A percentile compares a stretch with the other conserved stretches of the same genome.
phyloP scores from a whole-genome alignment of 2,113 vertebrate species.

The Etheostoma spectabile region DNA sequence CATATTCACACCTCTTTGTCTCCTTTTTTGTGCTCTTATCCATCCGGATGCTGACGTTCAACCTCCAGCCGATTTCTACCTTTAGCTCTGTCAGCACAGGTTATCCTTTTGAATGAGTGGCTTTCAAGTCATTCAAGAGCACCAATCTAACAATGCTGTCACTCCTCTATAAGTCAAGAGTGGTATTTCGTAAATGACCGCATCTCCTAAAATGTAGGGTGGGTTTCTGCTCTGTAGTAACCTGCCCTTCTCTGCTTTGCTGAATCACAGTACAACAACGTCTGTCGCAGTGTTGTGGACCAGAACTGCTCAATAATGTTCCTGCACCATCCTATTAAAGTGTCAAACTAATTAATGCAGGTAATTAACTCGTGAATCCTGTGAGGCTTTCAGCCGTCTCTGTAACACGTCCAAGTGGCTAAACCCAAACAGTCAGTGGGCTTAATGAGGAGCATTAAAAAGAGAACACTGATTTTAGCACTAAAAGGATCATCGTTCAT shows the following conservation, averaged over 20 bases:
- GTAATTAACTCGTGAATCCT: constrained; percentile 77
- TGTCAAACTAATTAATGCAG: constrained; percentile 77
- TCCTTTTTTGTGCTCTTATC: background rate
- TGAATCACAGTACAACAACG: constrained; percentile 46
- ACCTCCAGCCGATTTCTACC: background rate
- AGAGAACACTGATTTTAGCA: constrained; percentile 45
- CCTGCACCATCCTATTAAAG: constrained; percentile 68
- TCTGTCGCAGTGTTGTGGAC: constrained; percentile 8
- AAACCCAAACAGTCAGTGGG: constrained; percentile 66
- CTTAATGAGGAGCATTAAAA: constrained; percentile 60
- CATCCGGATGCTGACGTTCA: background rate
- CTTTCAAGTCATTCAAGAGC: constrained; percentile 3
- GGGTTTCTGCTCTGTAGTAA: constrained; percentile 35
- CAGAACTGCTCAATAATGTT: constrained; percentile 41
- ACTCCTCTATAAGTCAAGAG: background rate
- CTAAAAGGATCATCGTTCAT: constrained; percentile 58
- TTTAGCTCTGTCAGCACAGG: constrained; percentile 34
- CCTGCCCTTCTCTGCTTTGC: constrained; percentile 38
- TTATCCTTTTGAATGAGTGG: constrained; percentile 9
- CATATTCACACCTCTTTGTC: constrained; percentile 45
- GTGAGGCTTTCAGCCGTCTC: constrained; percentile 50
- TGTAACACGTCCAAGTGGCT: constrained; percentile 36
- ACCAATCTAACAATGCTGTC: background rate
- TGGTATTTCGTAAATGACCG: constrained; percentile 15
- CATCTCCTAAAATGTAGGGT: constrained; percentile 29